Percentiles rank a stretch among this genome's conserved stretches.
Conservation (phyloP, 2,888 invertebrate genomes). For the Panorpa germanica region DNA sequence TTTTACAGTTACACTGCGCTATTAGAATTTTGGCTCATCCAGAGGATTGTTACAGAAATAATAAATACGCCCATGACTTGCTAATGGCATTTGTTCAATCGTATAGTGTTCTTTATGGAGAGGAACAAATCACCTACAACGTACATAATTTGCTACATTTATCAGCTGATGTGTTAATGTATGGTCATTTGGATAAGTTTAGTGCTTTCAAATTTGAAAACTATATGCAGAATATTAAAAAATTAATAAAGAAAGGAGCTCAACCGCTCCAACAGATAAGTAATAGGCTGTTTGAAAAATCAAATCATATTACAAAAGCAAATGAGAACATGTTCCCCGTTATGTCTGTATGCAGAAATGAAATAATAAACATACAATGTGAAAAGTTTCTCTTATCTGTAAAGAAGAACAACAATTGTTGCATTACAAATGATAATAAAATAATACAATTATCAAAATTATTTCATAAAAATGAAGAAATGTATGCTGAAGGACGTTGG, state of each 20-base stretch:
- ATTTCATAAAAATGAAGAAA: no score
- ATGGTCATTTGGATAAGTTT: conserved; percentile 8
- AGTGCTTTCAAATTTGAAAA: conserved; percentile 8
- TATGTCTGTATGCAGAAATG: no score
- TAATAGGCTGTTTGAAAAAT: conserved; percentile 3
- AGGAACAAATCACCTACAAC: conserved; percentile 5
- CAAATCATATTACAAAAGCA: no score
- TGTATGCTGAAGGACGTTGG: no score
- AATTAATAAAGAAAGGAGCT: conserved; percentile 1
- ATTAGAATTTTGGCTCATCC: conserved; percentile 2
- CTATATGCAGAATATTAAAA: no score
- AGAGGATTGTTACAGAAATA: conserved; percentile 1
- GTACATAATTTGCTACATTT: conserved; percentile 9
- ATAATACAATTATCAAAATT: no score
- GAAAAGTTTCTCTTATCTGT: no score
- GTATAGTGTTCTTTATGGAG: conserved; percentile 7
- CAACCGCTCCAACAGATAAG: not conserved
- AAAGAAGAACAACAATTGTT: no score
- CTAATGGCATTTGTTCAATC: conserved; percentile 4
- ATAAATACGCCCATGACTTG: conserved; percentile 4
- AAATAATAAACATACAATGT: no score
- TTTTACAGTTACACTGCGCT: conserved; percentile 2
- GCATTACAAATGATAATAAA: no score
- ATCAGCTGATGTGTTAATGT: conserved; percentile 5
- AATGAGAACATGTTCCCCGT: no score